phyloP scores from a whole-genome alignment of 2,113 vertebrate genomes.

The Channa argus region DNA sequence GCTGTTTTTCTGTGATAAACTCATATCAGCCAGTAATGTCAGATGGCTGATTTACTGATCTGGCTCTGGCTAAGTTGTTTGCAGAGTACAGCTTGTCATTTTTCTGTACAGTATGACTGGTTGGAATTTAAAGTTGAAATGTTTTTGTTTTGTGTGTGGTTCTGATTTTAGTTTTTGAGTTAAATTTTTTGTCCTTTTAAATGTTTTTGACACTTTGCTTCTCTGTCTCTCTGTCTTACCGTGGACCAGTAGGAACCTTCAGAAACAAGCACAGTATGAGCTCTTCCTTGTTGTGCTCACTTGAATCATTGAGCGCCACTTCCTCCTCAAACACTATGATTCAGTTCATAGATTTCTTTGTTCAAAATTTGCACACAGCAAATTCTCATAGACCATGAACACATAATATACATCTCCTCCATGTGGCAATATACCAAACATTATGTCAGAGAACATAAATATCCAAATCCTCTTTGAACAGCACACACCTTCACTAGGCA shows the following conservation, averaged over 20 bases:
- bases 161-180: conserved; percentile 19
- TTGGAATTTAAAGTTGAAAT: not conserved
- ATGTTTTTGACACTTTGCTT: conserved; percentile 57
- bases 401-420: conserved; percentile 50
- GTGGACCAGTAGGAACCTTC: conserved; percentile 87
- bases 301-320: conserved; percentile 67
- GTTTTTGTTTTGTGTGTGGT: conserved; percentile 28
- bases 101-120: conserved; percentile 11
- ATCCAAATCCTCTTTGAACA: conserved; percentile 23
- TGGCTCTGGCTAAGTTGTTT: not conserved
- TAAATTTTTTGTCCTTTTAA: conserved; percentile 41
- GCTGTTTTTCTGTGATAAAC: not conserved
- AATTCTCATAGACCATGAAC: conserved; percentile 50
- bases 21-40: not conserved
- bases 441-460: conserved; percentile 47
- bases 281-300: conserved; percentile 68
- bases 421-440: conserved; percentile 54
- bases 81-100: not conserved
- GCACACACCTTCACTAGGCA: conserved; percentile 21
- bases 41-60: not conserved
- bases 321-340: conserved; percentile 45
- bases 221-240: conserved; percentile 72
- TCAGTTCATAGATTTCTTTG: conserved; percentile 47
- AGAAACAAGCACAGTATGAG: conserved; percentile 82
- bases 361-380: conserved; percentile 41